Evolutionary conservation across 2,888 invertebrate species (phyloP), one percentile per base, ranked within the genome.

Genomic region (Lapara coniferarum): DNA sequence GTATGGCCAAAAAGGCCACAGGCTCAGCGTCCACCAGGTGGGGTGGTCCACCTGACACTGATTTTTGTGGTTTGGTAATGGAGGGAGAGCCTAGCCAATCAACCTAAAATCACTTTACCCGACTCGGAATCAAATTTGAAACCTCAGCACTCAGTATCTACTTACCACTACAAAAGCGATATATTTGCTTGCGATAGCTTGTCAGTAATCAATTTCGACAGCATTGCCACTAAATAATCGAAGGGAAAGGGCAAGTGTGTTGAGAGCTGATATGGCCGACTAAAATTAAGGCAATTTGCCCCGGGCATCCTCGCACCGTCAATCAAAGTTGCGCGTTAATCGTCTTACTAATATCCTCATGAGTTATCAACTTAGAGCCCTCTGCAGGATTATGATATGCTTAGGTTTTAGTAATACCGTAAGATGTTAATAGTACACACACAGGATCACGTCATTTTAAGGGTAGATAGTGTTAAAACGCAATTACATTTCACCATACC

Each of bases 301-400:
- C 79, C 81, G 81, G 81, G 70, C 75, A 75, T 67, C 74, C 72
- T 71, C 16, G 74, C 74, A 75, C 71, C 74, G 74, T 75, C 74
- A 73, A 80, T 83, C 82, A 82, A 81, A 81, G 75, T 77, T 79
- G 75, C 71, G 72, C 77, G 77, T 78, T 82, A 81, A 83, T 82
- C 81, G 77, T 74, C 80, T 75, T 78, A 76, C 72, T 71, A 74
- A 73, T 76, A 77, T 73, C 72, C 75, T 77, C 74, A 77, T 72
- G 75, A 75, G 76, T 75, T 78, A 56, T 52, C 69, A 53, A 77
- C 14, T 69, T 68, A 51, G 58, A 14, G 13, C 46, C 19, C 56
- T 56, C 51, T 57, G 49, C 57, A 16, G 16, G 19, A 19, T 63
- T 49, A 63, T 63, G 19, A 46, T 4, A 53, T 52, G 16, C 19